A percentile compares a stretch with the other conserved stretches of the same genome.
These are phyloP conservation scores for Catamblyrhynchus diadema DNA, from an alignment of 2,797 vertebrate species.

Conservation along the genomic window DNA sequence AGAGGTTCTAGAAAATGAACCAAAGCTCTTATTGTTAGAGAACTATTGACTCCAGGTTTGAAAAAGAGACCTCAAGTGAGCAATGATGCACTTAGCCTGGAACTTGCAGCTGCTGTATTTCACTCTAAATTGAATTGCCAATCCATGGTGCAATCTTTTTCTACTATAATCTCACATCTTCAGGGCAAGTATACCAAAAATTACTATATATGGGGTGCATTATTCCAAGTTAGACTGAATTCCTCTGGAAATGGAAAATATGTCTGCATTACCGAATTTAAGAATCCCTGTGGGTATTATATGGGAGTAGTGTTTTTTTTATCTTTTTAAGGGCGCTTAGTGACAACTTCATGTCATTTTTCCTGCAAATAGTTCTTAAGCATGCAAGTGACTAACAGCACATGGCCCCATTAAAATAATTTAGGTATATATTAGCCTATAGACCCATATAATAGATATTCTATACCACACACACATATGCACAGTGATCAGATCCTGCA, in stretches of 20 bases:
- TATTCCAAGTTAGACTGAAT: background rate
- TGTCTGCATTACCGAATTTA: background rate
- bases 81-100: slow-evolving; percentile 51
- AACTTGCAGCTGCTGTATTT: slow-evolving; percentile 41
- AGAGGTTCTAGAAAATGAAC: slow-evolving; percentile 42
- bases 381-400: background rate
- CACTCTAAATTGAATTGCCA: slow-evolving; percentile 57
- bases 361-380: background rate
- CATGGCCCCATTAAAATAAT: background rate
- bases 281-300: background rate
- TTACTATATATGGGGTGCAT: background rate
- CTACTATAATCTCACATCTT: slow-evolving; percentile 16
- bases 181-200: background rate
- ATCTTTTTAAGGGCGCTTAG: background rate
- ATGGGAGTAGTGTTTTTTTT: accelerated
- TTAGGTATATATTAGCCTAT: background rate
- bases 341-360: background rate
- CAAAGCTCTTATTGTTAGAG: slow-evolving; percentile 22
- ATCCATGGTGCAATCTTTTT: slow-evolving; percentile 29
- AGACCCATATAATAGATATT: background rate
- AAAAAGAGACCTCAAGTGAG: slow-evolving; percentile 58
- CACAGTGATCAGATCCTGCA: background rate
- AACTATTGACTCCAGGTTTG: slow-evolving; percentile 47
- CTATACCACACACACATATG: background rate
- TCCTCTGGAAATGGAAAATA: slow-evolving; percentile 14